Percentiles rank a stretch among this genome's conserved stretches.
phyloP scores from a whole-genome alignment of 1,140 invertebrate species.

The Zaprionus vittiger region DNA sequence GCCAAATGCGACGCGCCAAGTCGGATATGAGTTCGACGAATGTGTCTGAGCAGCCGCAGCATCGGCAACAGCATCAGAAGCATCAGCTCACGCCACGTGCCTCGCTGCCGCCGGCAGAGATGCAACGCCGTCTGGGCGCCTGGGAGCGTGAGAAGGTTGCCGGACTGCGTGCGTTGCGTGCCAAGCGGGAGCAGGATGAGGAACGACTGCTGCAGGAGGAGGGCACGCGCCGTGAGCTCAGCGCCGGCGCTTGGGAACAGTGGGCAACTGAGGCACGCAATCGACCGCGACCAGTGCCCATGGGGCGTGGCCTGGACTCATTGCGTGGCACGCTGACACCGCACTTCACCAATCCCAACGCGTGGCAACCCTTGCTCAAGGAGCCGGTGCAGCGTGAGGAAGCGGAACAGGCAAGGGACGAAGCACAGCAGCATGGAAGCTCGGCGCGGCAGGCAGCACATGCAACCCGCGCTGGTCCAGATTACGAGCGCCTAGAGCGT shows the following conservation, averaged over 20 bases:
- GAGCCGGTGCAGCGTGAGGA: not conserved
- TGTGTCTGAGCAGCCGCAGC: not conserved
- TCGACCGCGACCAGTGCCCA: conserved; percentile 30
- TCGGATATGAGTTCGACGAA: conserved; percentile 14
- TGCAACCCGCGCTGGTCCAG: not conserved
- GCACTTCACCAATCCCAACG: conserved; percentile 11
- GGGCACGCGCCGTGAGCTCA: not conserved
- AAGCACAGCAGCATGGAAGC: no score
- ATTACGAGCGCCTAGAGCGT: conserved; percentile 38
- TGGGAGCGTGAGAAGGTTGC: conserved; percentile 31
- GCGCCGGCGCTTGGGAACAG: conserved; percentile 16
- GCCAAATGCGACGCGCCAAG: conserved; percentile 17
- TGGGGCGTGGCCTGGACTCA: conserved; percentile 29
- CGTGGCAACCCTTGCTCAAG: conserved; percentile 4
- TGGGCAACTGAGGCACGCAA: conserved; percentile 12
- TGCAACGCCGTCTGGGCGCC: not conserved
- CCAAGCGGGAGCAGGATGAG: not conserved
- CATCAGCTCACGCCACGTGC: not conserved
- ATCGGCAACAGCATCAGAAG: not conserved
- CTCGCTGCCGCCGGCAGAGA: not conserved
- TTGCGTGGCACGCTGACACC: conserved; percentile 17
- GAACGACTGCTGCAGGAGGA: not conserved
- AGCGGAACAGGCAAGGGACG: not conserved
- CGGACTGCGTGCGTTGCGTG: conserved; percentile 1
- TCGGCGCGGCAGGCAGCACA: not conserved